Percentiles rank a stretch among this genome's conserved stretches.
Conservation (phyloP, 2,888 invertebrate genomes). For the Spilarctia lutea region DNA sequence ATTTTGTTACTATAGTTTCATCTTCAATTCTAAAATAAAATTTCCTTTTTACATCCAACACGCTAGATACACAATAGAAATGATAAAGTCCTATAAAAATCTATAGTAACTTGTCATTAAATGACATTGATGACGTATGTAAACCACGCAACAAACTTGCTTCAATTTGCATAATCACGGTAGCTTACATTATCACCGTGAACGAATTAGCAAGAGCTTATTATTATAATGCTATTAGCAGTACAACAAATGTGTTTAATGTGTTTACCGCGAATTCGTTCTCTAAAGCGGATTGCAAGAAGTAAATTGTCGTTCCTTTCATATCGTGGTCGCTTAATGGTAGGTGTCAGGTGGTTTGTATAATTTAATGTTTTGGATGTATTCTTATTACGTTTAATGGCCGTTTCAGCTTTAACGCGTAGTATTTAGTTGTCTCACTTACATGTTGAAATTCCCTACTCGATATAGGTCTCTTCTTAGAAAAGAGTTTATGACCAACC, state of each 20-base stretch:
- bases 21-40: too few relatives aligned
- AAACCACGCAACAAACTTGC: neutral
- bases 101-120: neutral
- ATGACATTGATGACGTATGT: neutral
- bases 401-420: slow-evolving; percentile 9
- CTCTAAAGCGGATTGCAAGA: slow-evolving; percentile 56
- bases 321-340: slow-evolving; percentile 57
- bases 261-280: slow-evolving; percentile 61
- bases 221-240: slow-evolving; percentile 66
- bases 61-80: neutral
- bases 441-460: neutral
- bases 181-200: neutral
- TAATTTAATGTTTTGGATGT: slow-evolving; percentile 27
- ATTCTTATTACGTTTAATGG: slow-evolving; percentile 9
- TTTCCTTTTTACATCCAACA: neutral
- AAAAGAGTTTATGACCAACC: neutral
- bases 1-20: neutral
- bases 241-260: slow-evolving; percentile 64
- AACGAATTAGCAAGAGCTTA: slow-evolving; percentile 53
- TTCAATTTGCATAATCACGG: neutral
- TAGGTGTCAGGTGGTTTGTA: slow-evolving; percentile 52
- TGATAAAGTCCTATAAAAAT: neutral
- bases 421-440: neutral
- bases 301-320: slow-evolving; percentile 58
- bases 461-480: too few relatives aligned